Conservation (phyloP, 2,797 vertebrate genomes). For the Esox lucius region DNA sequence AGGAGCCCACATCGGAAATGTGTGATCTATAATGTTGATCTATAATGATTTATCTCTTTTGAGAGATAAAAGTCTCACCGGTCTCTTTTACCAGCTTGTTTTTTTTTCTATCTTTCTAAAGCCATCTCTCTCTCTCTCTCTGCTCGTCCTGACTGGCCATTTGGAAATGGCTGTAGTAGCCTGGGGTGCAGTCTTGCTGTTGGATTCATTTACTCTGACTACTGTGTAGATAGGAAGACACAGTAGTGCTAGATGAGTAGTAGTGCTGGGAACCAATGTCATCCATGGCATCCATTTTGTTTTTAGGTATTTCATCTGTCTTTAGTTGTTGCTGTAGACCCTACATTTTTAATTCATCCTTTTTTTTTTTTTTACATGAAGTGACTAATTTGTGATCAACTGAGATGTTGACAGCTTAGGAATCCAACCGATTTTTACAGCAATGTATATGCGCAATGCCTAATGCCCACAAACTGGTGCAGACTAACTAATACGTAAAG, state of each 20-base stretch:
- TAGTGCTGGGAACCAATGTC: conserved; percentile 47
- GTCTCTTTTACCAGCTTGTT: conserved; percentile 3
- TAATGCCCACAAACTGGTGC: too few relatives aligned
- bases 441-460: conserved; percentile 20
- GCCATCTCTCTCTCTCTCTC: conserved; percentile 44
- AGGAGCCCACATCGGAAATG: neutral
- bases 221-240: conserved; percentile 56
- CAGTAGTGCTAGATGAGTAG: conserved; percentile 32
- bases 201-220: conserved; percentile 64
- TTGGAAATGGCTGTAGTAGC: conserved; percentile 63
- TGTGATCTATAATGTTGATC: neutral
- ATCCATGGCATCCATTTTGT: conserved; percentile 51
- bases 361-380: conserved; percentile 5
- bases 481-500: conserved; percentile 10
- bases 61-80: too few relatives aligned
- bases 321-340: conserved; percentile 31
- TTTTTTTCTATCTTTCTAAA: conserved; percentile 25
- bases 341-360: conserved; percentile 52
- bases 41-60: neutral
- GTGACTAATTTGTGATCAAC: conserved; percentile 45
- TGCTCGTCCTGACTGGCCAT: conserved; percentile 57
- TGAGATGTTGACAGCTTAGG: conserved; percentile 40
- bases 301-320: conserved; percentile 34
- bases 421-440: conserved; percentile 15
- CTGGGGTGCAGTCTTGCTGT: conserved; percentile 54